Percentiles rank a stretch among this genome's conserved stretches.
phyloP scores from a whole-genome alignment of 2,888 invertebrate species.

The Heliconius aoede region DNA sequence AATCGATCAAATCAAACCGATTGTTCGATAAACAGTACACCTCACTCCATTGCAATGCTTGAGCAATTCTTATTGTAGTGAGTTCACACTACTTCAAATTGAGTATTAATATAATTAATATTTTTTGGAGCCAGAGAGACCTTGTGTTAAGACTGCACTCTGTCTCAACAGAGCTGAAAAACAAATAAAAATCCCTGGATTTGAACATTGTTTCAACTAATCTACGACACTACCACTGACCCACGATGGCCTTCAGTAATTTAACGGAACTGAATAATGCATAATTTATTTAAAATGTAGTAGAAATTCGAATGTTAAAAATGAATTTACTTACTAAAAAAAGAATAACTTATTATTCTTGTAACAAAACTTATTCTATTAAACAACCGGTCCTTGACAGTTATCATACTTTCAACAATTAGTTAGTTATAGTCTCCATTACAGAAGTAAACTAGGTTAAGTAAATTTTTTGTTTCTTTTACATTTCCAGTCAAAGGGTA shows the following conservation, averaged over 20 bases:
- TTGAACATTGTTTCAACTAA: not conserved
- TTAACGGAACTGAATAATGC: not conserved
- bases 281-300: no score
- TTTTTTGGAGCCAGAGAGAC: no score
- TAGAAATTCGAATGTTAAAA: not conserved
- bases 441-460: slow-evolving; percentile 12
- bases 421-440: slow-evolving; percentile 14
- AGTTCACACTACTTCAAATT: not conserved
- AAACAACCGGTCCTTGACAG: slow-evolving; percentile 6
- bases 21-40: slow-evolving; percentile 48
- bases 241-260: no score
- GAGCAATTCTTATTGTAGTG: slow-evolving; percentile 2
- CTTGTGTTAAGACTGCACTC: no score
- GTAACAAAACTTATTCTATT: slow-evolving; percentile 5
- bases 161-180: not conserved
- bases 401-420: slow-evolving; percentile 14
- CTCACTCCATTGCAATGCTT: slow-evolving; percentile 34
- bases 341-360: not conserved
- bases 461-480: slow-evolving; percentile 14
- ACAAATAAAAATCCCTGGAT: not conserved
- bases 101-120: not conserved
- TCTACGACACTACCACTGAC: not conserved
- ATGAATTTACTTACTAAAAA: not conserved
- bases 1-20: slow-evolving; percentile 48
- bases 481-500: slow-evolving; percentile 11